Evolutionary conservation across 1,140 invertebrate species (phyloP), one percentile per base, ranked within the genome.

Genomic region (Dendroctonus valens): DNA sequence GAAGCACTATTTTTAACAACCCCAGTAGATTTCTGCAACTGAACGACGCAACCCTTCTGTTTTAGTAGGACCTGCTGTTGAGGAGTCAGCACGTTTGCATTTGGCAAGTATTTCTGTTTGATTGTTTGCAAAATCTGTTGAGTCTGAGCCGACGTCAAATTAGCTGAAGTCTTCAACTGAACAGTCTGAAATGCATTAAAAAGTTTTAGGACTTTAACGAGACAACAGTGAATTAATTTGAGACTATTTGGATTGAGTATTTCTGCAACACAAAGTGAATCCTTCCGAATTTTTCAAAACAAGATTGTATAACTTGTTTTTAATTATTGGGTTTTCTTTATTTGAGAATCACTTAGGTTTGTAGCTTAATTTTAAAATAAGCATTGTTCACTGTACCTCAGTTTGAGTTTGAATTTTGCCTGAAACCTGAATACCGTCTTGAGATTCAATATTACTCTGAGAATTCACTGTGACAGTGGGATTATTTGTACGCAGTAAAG

Each of bases 121-220:
- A 78, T 79, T 38, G 81, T 80, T 41, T 83, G 74, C 8, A 83
- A 71, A 51, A 77, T 77, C 64, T 79, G 78, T 52, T 82, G 81
- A 61, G 82, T 81, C 62, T 81, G 80, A 9, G 76, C 70, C 1
- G 76, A 74, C 49, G 79, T 79, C 39, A 82, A 71, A 69, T 74
- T 79, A 12, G 72, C 72, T 41, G 71, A 72, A 4, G 73, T 71
- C 62, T 74, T 73, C 7, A 75, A 68, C 57, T 72, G 69, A 41
- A 73, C 68, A 7, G 70, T 65, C 50, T 66, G 48, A 38, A 65
- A 60, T 26, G 26, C 26, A 26, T 26, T 26, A 5, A 51, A 51
- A 51, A 51, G 7, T n/a, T 51, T 51, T 51, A 51, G 26, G 26
- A 3, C 26, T 26, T 26, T 26, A 26, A 26, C 26, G 26, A 26